These are phyloP conservation scores for Ammospiza nelsoni DNA, from an alignment of 2,113 vertebrate species.

Conservation along the genomic window DNA sequence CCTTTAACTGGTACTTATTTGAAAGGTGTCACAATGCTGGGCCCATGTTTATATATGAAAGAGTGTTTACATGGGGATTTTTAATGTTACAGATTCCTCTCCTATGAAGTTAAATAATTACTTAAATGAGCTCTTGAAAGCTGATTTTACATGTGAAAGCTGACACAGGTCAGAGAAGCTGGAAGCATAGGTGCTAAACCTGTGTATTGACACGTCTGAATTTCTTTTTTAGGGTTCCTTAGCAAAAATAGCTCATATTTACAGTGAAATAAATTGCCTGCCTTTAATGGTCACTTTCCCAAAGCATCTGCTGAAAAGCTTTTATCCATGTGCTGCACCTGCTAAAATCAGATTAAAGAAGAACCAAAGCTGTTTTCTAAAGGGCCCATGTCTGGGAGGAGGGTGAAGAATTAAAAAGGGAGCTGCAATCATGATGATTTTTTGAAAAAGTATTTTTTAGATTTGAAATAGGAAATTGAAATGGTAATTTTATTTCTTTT, in stretches of 20 bases:
- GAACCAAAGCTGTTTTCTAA: conserved; percentile 27
- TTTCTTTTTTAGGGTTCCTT: background rate
- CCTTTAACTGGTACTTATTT: background rate
- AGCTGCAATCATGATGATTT: background rate
- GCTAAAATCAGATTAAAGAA: conserved; percentile 62
- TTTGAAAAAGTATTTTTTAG: background rate
- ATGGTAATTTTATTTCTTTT: background rate
- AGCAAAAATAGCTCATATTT: background rate
- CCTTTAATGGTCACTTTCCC: conserved; percentile 48
- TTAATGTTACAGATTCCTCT: background rate
- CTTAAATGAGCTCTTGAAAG: background rate
- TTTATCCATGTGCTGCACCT: conserved; percentile 44
- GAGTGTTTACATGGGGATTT: background rate
- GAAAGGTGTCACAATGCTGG: background rate
- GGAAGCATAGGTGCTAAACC: background rate
- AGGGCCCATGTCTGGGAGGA: background rate
- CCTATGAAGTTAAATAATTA: background rate
- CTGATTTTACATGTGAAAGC: background rate
- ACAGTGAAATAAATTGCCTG: background rate
- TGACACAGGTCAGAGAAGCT: background rate
- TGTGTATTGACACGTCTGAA: background rate
- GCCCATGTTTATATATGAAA: background rate
- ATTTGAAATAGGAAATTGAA: background rate
- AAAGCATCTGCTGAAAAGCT: conserved; percentile 54
- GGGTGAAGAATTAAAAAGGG: background rate